Percentiles rank a stretch among this genome's conserved stretches.
phyloP scores from a whole-genome alignment of 2,113 vertebrate genomes.

The Poeciliopsis turrubarensis region DNA sequence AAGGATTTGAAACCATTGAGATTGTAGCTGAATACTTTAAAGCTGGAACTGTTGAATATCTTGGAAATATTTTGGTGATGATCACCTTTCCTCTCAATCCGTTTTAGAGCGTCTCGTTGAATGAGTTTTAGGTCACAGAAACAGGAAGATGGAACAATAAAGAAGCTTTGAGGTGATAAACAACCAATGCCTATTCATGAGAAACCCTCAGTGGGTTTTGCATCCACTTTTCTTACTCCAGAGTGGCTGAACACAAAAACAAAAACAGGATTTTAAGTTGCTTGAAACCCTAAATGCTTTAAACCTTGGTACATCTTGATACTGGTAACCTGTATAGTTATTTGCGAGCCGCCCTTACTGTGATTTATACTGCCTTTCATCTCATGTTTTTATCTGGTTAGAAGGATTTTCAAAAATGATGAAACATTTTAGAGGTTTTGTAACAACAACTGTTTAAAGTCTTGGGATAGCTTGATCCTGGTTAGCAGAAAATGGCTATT shows the following conservation, averaged over 20 bases:
- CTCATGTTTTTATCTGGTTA: background rate
- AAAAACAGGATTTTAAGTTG: no score
- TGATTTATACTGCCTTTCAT: background rate
- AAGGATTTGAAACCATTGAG: background rate
- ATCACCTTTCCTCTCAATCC: no score
- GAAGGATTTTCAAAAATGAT: background rate
- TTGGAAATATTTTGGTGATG: background rate
- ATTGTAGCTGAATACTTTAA: background rate
- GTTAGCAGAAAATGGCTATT: no score
- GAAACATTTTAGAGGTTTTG: background rate
- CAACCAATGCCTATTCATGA: background rate
- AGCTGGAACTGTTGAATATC: background rate
- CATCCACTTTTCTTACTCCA: background rate
- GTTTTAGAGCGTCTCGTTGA: background rate
- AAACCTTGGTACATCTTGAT: background rate
- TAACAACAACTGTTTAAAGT: background rate
- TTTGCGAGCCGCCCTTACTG: no score
- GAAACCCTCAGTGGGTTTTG: background rate
- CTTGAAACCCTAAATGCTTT: background rate
- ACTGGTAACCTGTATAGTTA: no score
- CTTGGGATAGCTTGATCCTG: no score
- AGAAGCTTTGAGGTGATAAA: background rate
- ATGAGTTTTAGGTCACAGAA: background rate
- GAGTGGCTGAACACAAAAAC: background rate
- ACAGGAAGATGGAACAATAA: background rate